Percentiles rank a stretch among this genome's conserved stretches.
Evolutionary conservation across 2,113 vertebrate species (phyloP).

Genomic region (Nycticryphes semicollaris): DNA sequence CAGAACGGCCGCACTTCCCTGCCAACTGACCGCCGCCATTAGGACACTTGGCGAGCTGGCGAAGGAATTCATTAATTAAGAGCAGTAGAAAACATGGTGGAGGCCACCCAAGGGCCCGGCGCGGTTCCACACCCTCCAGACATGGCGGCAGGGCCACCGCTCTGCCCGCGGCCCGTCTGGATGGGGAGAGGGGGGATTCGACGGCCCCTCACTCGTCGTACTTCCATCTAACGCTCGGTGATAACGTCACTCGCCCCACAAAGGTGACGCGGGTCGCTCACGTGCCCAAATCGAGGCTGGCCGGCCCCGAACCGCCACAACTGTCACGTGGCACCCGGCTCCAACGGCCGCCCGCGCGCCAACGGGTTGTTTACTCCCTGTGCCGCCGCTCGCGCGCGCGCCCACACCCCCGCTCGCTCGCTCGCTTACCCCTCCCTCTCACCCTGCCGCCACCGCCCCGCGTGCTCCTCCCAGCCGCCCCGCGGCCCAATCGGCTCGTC

Average conservation of each 20-base stretch:
- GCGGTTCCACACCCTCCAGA: not conserved
- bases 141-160: not conserved
- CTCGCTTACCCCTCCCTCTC: not conserved
- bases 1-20: not conserved
- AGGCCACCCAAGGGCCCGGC: not conserved
- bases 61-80: not conserved
- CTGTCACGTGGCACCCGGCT: not conserved
- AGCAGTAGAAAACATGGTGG: not conserved
- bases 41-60: accelerated
- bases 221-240: not conserved
- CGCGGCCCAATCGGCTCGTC: not conserved
- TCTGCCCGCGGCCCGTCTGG: not conserved
- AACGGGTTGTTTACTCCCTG: constrained; percentile 39
- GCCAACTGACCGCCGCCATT: accelerated
- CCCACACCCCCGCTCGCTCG: too few species aligned
- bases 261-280: not conserved
- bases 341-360: not conserved
- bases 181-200: not conserved
- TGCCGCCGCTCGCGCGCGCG: not conserved
- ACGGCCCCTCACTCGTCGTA: not conserved
- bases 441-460: not conserved
- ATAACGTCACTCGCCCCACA: not conserved
- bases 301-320: not conserved
- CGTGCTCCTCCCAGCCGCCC: not conserved
- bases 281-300: not conserved